Evolutionary conservation across 35 echinoderm and acorn worm genomes (phyloP), one percentile per base, ranked within the genome.

Genomic region (Acanthaster planci): DNA sequence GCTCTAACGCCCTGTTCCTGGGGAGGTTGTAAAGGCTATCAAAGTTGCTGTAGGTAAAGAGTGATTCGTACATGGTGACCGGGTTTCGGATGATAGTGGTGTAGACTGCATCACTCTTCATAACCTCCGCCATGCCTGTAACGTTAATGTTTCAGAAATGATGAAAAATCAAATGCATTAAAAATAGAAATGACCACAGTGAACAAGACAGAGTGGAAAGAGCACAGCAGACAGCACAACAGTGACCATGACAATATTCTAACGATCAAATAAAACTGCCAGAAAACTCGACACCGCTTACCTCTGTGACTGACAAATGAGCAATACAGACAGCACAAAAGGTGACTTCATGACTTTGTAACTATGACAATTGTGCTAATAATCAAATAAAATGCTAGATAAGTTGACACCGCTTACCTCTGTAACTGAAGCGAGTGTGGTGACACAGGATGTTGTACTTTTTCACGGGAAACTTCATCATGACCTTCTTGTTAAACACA

Each of bases 61-160:
- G 79, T 4, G 91, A 93, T 82, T 97, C 95, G 53, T 84, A 97
- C 84, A 90, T 89, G 5, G 79, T 54, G 3, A 86, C 78, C 7
- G 95, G 95, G n/a, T 93, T 85, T 31, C 95, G 78, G 27, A 97
- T 38, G 57, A 97, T 91, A 15, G 84, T 97, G 3, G 89, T 76
- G 50, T 83, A 97, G 5, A 85, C 39, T 1, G 91, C 22, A 77
- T 97, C 68, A 32, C 51, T 53, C 8, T 78, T 67, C 95, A 97
- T 93, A 22, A 94, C 83, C 22, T 78, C 52, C 23, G 44, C 53
- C 78, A 94, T 88, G 21, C 67, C 92, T 94, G 32, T 8, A 56
- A 42, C 14, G 30, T 72, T 34, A 72, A 12, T 6, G 42, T 47
- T 47, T 6, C 4, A 47, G 12, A 47, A 47, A 47, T 6, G 42